Evolutionary conservation across 2,113 vertebrate species (phyloP).

Genomic region (Choloepus hoffmanni): DNA sequence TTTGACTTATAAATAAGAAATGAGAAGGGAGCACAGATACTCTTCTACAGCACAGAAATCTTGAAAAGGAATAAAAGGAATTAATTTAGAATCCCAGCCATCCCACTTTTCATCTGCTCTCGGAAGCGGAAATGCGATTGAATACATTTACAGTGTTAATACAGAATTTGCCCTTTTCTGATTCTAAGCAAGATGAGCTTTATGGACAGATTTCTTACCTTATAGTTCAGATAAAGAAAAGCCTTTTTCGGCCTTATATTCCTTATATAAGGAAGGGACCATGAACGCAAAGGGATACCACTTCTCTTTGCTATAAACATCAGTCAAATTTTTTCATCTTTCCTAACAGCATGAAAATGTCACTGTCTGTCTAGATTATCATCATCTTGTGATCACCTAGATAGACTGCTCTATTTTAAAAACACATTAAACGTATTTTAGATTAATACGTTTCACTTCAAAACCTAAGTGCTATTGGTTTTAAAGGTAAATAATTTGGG

Average conservation of each 20-base stretch:
- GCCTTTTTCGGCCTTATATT: not conserved
- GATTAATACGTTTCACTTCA: not conserved
- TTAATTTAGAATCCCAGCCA: slow-evolving; percentile 70
- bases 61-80: slow-evolving; percentile 73
- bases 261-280: not conserved
- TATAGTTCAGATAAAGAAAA: slow-evolving; percentile 41
- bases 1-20: slow-evolving; percentile 74
- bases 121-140: slow-evolving; percentile 72
- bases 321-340: not conserved
- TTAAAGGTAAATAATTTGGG: slow-evolving; percentile 2
- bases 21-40: not conserved
- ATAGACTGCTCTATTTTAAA: not conserved
- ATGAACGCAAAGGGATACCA: not conserved
- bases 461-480: slow-evolving; percentile 13
- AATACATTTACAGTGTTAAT: slow-evolving; percentile 68
- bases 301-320: not conserved
- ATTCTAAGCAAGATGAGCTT: slow-evolving; percentile 52
- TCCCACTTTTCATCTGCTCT: slow-evolving; percentile 76
- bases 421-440: not conserved
- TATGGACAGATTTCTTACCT: slow-evolving; percentile 28
- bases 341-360: not conserved
- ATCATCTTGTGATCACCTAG: not conserved
- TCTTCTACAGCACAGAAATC: slow-evolving; percentile 51
- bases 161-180: slow-evolving; percentile 67
- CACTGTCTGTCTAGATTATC: not conserved